phyloP scores from a whole-genome alignment of 2,888 invertebrate genomes.

The Lasioglossum pauxillum region DNA sequence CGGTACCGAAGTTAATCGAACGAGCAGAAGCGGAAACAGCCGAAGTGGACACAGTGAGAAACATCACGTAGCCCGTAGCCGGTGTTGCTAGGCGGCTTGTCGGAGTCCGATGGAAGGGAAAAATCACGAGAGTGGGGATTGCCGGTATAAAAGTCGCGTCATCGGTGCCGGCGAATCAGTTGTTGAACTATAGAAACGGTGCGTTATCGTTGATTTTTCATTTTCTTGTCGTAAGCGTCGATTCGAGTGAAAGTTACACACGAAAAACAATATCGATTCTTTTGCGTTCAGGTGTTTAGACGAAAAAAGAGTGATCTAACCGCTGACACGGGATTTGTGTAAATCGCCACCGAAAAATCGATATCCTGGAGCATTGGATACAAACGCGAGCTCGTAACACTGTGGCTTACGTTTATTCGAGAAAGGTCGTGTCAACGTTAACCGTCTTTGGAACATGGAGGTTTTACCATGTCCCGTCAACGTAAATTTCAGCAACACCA shows the following conservation, averaged over 20 bases:
- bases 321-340: neutral
- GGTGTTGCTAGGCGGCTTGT: constrained; percentile 82
- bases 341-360: neutral
- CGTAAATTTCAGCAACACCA: constrained; percentile 91
- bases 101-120: constrained; percentile 64
- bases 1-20: constrained; percentile 57
- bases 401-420: neutral
- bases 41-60: constrained; percentile 75
- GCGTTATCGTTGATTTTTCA: neutral
- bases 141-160: constrained; percentile 80
- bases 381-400: neutral
- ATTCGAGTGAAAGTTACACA: constrained; percentile 59
- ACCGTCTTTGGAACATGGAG: constrained; percentile 88
- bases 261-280: constrained; percentile 18
- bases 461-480: constrained; percentile 91
- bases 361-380: neutral
- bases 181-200: constrained; percentile 42
- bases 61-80: constrained; percentile 79
- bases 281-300: neutral
- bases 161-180: constrained; percentile 79
- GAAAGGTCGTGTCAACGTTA: constrained; percentile 35
- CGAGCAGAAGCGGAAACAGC: constrained; percentile 64
- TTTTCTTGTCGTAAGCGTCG: neutral
- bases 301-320: neutral
- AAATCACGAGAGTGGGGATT: constrained; percentile 58